Conservation (phyloP, 2,888 invertebrate species). For the Heliconius sara region DNA sequence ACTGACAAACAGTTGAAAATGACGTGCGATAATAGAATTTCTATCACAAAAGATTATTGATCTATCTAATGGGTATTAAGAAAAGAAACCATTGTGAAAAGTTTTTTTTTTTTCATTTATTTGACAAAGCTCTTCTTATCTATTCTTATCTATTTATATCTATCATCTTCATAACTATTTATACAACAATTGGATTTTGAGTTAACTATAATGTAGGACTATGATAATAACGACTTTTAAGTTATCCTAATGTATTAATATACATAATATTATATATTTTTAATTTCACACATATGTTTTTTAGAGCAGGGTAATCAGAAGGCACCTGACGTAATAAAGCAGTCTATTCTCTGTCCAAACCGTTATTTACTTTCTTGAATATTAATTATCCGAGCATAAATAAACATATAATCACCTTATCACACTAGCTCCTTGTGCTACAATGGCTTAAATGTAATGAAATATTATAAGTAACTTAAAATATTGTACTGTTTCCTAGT, state of each 20-base stretch:
- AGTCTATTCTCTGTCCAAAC: too few relatives aligned
- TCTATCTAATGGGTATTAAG: background rate
- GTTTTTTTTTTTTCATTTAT: background rate
- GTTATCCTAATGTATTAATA: too few relatives aligned
- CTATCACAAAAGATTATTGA: constrained; percentile 24
- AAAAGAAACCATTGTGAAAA: background rate
- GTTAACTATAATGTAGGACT: too few relatives aligned
- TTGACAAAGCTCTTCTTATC: background rate
- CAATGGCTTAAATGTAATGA: too few relatives aligned
- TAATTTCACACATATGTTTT: too few relatives aligned
- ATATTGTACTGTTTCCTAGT: too few relatives aligned
- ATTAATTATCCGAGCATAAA: background rate
- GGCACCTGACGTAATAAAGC: too few relatives aligned
- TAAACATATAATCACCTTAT: background rate
- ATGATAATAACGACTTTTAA: too few relatives aligned
- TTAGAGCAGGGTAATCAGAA: too few relatives aligned
- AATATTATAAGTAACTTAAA: too few relatives aligned
- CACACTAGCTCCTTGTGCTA: background rate
- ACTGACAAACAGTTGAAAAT: constrained; percentile 42
- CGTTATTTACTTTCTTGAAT: background rate
- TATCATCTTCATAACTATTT: background rate
- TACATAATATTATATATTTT: too few relatives aligned
- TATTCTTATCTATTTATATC: background rate
- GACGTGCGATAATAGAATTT: constrained; percentile 37
- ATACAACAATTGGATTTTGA: background rate